Evolutionary conservation across 35 echinoderm and acorn worm species (phyloP), one percentile per base, ranked within the genome.

Genomic region (Ophioderma brevispina): DNA sequence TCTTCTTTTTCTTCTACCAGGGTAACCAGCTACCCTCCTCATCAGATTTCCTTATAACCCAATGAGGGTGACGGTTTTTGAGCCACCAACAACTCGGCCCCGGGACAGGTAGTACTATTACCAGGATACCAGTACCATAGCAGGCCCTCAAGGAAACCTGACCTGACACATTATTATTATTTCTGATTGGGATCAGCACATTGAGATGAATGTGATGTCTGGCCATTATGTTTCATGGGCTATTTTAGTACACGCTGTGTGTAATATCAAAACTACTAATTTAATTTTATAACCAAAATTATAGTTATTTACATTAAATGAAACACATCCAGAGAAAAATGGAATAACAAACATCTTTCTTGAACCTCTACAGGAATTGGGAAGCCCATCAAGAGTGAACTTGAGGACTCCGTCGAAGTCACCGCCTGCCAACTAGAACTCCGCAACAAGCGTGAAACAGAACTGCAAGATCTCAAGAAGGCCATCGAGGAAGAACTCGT

Each of bases 351-450:
- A 52, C 46, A 8, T 11, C 46, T 11, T 52, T 52, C 21, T 52
- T 8, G 8, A 52, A 11, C 8, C 21, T 52, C 46, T 52, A 52
- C 21, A 52, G 8, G 8, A 13, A 30, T 13, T 3, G 96, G 96
- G n/a, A 93, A 98, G 49, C 93, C 96, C 33, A 89, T 98, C 83
- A 98, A 98, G 78, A 89, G 89, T 23, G 96, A 98, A 42, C 63
- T 98, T 46, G 78, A 89, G 84, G 96, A 98, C 52, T 95, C 94
- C 35, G 75, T 92, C 25, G 96, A 98, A 84, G 84, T 77, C 1
- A 95, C 96, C 17, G 84, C 90, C 0, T 87, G 93, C 55, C 89
- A 91, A 23, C 93, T 92, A 63, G 96, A 98, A 36, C 82, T 98
- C 31, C 81, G 90, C n/a, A 94, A 92, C 36, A 91, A 90, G 32